Percentiles rank a stretch among this genome's conserved stretches.
phyloP scores from a whole-genome alignment of 2,113 vertebrate species.

The Misgurnus mizolepis region DNA sequence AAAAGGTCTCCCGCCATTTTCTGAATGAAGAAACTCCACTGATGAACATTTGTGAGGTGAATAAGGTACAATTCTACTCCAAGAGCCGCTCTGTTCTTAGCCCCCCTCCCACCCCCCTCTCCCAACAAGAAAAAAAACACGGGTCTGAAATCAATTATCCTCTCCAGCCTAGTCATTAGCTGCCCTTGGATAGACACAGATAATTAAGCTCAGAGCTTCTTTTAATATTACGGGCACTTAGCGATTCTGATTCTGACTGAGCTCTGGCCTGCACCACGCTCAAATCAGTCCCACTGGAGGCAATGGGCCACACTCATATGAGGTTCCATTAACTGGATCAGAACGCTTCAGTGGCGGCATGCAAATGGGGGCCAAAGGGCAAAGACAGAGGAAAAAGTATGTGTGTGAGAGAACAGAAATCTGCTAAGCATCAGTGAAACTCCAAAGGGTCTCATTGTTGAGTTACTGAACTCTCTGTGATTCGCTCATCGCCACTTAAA shows the following conservation, averaged over 20 bases:
- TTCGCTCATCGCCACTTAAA: not conserved
- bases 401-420: conserved; percentile 10
- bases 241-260: conserved; percentile 47
- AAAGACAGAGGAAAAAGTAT: not conserved
- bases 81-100: conserved; percentile 4
- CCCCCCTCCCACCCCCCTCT: conserved; percentile 10
- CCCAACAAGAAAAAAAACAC: conserved; percentile 44
- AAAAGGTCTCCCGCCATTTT: not conserved
- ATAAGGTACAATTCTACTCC: not conserved
- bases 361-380: conserved; percentile 32
- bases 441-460: not conserved
- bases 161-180: conserved; percentile 72
- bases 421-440: conserved; percentile 29
- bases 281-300: conserved; percentile 53
- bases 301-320: conserved; percentile 52
- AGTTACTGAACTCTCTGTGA: not conserved
- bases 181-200: conserved; percentile 75
- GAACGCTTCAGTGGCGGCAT: conserved; percentile 41
- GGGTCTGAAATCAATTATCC: conserved; percentile 76
- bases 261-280: conserved; percentile 48
- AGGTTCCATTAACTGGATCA: conserved; percentile 53
- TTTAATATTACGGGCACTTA: conserved; percentile 53
- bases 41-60: not conserved
- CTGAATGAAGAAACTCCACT: not conserved
- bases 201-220: conserved; percentile 70